These are phyloP conservation scores for Ormyrus labotus DNA, from an alignment of 2,888 invertebrate species.

Conservation along the genomic window DNA sequence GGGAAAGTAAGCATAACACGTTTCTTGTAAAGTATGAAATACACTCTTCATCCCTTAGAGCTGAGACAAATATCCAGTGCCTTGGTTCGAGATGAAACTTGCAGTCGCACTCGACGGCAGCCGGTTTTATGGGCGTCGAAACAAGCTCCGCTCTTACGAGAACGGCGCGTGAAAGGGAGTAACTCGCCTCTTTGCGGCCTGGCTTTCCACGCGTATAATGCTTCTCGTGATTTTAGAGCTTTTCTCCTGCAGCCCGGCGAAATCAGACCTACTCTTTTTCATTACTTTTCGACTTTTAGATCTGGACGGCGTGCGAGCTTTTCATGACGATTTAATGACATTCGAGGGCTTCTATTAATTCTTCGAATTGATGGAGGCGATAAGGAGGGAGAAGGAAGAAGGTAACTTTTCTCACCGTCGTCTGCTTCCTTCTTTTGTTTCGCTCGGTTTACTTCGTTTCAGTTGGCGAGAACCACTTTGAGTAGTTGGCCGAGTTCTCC, in stretches of 20 bases:
- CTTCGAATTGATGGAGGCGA: slow-evolving; percentile 14
- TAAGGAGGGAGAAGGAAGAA: background rate
- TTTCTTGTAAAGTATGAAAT: too few species aligned
- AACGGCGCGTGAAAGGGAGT: background rate
- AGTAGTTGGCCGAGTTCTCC: slow-evolving; percentile 6
- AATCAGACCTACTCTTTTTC: slow-evolving; percentile 45
- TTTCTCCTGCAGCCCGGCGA: background rate
- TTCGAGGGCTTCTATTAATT: slow-evolving; percentile 46
- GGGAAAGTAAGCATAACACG: too few species aligned
- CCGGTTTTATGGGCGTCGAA: slow-evolving; percentile 66
- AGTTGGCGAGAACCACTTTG: background rate
- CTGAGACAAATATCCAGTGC: too few species aligned
- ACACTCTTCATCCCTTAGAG: too few species aligned
- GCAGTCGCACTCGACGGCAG: slow-evolving; percentile 30
- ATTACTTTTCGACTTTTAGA: slow-evolving; percentile 47
- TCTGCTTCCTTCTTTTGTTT: background rate
- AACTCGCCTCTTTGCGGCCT: slow-evolving; percentile 7
- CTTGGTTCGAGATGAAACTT: too few species aligned
- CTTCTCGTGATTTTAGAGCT: slow-evolving; percentile 35
- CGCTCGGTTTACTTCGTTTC: background rate
- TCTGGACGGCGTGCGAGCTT: slow-evolving; percentile 10
- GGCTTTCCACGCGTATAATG: slow-evolving; percentile 32
- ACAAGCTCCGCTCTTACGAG: slow-evolving; percentile 59
- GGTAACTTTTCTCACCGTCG: too few species aligned
- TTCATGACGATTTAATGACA: slow-evolving; percentile 32